Percentiles rank a stretch among this genome's conserved stretches.
Evolutionary conservation across 2,113 vertebrate genomes (phyloP).

Genomic region (Engystomops pustulosus): DNA sequence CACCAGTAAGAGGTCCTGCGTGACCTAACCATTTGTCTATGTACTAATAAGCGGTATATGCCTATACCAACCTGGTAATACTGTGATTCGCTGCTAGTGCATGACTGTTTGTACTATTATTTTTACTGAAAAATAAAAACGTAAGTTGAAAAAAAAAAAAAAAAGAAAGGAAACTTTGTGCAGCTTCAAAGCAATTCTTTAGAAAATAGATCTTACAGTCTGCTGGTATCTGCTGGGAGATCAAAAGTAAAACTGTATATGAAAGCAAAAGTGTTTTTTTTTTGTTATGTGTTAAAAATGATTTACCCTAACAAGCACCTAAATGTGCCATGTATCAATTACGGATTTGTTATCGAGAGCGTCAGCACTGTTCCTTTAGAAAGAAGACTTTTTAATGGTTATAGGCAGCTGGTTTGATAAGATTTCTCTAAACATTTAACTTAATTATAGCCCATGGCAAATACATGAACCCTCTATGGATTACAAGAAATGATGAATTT

Average conservation of each 20-base stretch:
- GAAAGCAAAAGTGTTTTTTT: neutral
- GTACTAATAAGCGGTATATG: too few relatives aligned
- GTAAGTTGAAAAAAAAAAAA: too few relatives aligned
- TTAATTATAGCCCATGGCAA: neutral
- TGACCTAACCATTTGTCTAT: too few relatives aligned
- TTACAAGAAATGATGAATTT: neutral
- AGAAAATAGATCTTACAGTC: neutral
- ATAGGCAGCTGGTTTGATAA: neutral
- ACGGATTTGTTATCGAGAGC: neutral
- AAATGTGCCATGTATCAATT: neutral
- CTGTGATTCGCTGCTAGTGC: too few relatives aligned
- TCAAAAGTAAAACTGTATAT: neutral
- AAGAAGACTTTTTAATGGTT: neutral
- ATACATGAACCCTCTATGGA: neutral
- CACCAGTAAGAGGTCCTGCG: too few relatives aligned
- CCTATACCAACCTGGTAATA: too few relatives aligned
- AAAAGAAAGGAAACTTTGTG: neutral
- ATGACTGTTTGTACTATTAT: too few relatives aligned
- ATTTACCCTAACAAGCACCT: neutral
- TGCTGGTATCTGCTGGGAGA: neutral
- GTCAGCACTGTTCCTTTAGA: too few relatives aligned
- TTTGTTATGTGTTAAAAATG: neutral
- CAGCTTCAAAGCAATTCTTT: neutral
- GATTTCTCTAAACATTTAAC: neutral
- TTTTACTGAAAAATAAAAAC: too few relatives aligned